These are phyloP conservation scores for Spisula subtruncata DNA, from an alignment of 2,888 invertebrate species.

Conservation along the genomic window DNA sequence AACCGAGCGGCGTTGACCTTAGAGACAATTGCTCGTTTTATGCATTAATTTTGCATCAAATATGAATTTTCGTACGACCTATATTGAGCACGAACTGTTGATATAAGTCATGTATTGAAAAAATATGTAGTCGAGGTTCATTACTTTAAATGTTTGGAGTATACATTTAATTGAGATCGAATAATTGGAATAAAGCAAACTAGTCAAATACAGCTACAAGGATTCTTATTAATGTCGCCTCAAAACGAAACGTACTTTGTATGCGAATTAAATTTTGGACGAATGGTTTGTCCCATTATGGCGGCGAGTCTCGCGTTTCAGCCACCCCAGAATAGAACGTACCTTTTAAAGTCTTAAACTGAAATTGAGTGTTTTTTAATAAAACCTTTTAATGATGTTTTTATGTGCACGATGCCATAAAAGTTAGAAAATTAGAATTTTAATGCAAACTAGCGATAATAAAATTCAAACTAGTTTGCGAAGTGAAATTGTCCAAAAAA, in stretches of 20 bases:
- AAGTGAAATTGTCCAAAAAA: not conserved
- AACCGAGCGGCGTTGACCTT: not conserved
- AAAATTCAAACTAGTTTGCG: conserved; percentile 7
- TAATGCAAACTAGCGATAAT: not conserved
- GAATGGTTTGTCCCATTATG: not conserved
- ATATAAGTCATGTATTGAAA: too few species aligned
- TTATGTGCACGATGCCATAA: not conserved
- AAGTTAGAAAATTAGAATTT: conserved; percentile 4
- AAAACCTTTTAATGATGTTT: not conserved
- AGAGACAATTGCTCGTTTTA: not conserved
- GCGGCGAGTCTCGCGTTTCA: too few species aligned
- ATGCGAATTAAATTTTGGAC: not conserved
- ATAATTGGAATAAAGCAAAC: not conserved
- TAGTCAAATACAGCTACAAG: not conserved
- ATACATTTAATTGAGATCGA: too few species aligned
- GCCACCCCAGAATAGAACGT: too few species aligned
- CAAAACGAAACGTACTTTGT: not conserved
- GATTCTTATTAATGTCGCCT: not conserved
- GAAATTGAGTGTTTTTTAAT: not conserved
- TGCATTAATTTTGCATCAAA: not conserved
- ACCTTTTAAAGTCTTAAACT: too few species aligned
- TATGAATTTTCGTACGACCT: not conserved
- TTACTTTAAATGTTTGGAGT: too few species aligned
- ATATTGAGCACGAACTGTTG: not conserved
- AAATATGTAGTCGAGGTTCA: too few species aligned